These are phyloP conservation scores for Brachyrhaphis roseni DNA, from an alignment of 2,797 vertebrate species.

Conservation along the genomic window DNA sequence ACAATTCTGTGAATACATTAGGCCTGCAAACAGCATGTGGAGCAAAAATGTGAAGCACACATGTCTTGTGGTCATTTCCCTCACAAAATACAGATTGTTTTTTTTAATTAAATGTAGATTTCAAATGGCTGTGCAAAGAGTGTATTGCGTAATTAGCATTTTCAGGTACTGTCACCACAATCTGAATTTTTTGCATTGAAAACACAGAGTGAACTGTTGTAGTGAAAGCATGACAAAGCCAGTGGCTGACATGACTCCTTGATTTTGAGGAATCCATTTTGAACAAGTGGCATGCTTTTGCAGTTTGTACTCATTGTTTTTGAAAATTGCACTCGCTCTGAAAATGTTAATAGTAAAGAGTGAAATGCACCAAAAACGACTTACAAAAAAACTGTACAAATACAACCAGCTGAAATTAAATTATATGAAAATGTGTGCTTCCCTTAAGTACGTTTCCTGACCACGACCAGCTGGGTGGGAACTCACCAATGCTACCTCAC, in stretches of 20 bases:
- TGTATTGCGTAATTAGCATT: not conserved
- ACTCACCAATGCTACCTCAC: slow-evolving; percentile 4
- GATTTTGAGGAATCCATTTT: no score
- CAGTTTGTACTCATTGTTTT: no score
- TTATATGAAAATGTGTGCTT: not conserved
- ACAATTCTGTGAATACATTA: not conserved
- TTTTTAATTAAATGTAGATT: not conserved
- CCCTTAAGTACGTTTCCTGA: not conserved
- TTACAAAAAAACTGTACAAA: not conserved
- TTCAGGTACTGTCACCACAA: not conserved
- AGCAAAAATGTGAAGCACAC: not conserved
- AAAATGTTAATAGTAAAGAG: not conserved
- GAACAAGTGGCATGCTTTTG: no score
- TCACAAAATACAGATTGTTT: not conserved
- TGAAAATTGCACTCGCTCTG: not conserved
- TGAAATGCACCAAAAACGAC: not conserved
- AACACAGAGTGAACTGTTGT: not conserved
- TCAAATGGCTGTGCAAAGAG: not conserved
- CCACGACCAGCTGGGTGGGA: not conserved
- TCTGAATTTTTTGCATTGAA: not conserved
- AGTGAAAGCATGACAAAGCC: not conserved
- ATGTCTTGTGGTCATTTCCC: not conserved
- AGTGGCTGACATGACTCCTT: not conserved
- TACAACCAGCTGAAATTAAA: not conserved
- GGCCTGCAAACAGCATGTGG: not conserved